A percentile compares a stretch with the other conserved stretches of the same genome.
These are phyloP conservation scores for Lateolabrax maculatus DNA, from an alignment of 2,797 vertebrate species.

Conservation along the genomic window DNA sequence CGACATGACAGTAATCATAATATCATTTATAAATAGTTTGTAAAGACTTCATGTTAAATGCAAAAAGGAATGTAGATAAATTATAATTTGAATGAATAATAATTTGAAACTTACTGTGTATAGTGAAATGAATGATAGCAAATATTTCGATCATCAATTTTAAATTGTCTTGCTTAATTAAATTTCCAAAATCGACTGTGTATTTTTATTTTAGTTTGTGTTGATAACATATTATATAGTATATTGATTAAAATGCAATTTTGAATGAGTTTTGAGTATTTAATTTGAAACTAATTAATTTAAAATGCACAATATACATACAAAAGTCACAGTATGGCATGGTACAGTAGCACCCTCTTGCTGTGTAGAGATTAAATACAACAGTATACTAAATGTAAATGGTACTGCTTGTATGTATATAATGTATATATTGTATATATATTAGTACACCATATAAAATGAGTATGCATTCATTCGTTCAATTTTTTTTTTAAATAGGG, in stretches of 20 bases:
- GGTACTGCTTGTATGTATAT: neutral
- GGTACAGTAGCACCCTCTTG: slow-evolving; percentile 35
- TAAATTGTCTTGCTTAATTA: neutral
- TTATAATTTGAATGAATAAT: slow-evolving; percentile 31
- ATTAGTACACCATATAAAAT: slow-evolving; percentile 4
- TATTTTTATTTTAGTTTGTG: slow-evolving; percentile 15
- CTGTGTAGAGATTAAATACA: slow-evolving; percentile 27
- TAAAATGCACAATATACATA: neutral
- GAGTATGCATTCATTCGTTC: slow-evolving; percentile 16
- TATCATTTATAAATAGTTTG: slow-evolving; percentile 1
- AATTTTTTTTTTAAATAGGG: slow-evolving; percentile 21
- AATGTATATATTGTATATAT: neutral
- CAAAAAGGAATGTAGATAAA: slow-evolving; percentile 20
- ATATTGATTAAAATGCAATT: slow-evolving; percentile 46
- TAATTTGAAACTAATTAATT: neutral
- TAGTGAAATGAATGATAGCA: slow-evolving; percentile 7
- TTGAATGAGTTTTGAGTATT: neutral
- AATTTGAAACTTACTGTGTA: slow-evolving; percentile 40
- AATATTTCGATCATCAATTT: slow-evolving; percentile 7
- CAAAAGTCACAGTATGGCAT: neutral
- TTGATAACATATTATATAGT: slow-evolving; percentile 27
- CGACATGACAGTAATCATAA: neutral
- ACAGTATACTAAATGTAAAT: neutral
- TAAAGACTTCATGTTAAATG: neutral
- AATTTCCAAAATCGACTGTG: slow-evolving; percentile 15